Percentiles rank a stretch among this genome's conserved stretches.
phyloP scores from a whole-genome alignment of 1,140 invertebrate genomes.

The Drosophila eugracilis region DNA sequence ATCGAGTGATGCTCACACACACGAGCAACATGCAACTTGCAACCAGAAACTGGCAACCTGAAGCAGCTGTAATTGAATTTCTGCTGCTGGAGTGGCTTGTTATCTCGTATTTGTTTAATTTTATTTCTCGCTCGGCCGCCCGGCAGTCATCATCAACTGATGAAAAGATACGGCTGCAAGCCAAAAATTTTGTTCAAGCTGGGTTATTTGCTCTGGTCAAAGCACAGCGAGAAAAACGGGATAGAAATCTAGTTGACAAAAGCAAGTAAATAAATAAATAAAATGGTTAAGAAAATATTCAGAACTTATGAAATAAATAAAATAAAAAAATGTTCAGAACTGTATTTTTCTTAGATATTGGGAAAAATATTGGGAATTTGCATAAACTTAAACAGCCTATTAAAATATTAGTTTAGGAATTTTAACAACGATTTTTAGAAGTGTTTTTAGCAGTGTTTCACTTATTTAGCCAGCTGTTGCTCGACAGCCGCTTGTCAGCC shows the following conservation, averaged over 20 bases:
- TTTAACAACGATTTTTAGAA: background rate
- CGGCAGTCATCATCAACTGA: conserved; percentile 42
- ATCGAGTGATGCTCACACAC: conserved; percentile 13
- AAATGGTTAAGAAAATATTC: too few relatives aligned
- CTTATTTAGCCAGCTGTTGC: conserved; percentile 42
- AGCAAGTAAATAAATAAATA: background rate
- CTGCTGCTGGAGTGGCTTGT: conserved; percentile 47
- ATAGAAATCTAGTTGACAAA: background rate
- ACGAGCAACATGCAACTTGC: conserved; percentile 25
- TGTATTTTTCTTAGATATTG: background rate
- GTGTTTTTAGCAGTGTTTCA: conserved; percentile 13
- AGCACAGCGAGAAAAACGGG: background rate
- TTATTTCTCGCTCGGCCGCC: conserved; percentile 49
- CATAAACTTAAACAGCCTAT: too few relatives aligned
- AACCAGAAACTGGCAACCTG: conserved; percentile 41
- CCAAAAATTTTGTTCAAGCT: conserved; percentile 9
- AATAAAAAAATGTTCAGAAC: background rate
- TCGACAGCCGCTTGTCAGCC: conserved; percentile 40
- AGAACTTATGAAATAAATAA: too few relatives aligned
- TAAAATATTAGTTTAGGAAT: background rate
- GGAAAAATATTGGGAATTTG: too few relatives aligned
- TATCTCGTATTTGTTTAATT: conserved; percentile 67
- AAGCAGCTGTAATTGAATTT: conserved; percentile 62
- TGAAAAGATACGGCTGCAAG: conserved; percentile 61
- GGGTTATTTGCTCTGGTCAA: conserved; percentile 10